Evolutionary conservation across 2,888 invertebrate species (phyloP), one percentile per base, ranked within the genome.

Genomic region (Cylloceria caligata): DNA sequence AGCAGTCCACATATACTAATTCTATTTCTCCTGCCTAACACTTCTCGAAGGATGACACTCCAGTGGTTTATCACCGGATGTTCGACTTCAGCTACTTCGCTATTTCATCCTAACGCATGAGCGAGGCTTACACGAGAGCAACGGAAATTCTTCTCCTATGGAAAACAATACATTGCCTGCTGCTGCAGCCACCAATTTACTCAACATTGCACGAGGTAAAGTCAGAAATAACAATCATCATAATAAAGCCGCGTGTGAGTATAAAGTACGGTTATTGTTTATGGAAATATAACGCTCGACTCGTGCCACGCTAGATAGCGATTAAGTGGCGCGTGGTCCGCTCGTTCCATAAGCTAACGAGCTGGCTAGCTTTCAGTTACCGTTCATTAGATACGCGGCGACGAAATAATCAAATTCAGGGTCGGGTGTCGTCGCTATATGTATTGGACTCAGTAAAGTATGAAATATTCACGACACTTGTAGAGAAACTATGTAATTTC

Each of bases 331-430:
- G 60, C 81, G 75, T 86, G 87, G 88, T 88, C 87, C 86, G 85
- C 86, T 80, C 85, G 81, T 83, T 62, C 83, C 64, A 52, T 65
- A 77, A 86, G 87, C 88, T 89, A 89, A 90, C 88, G 88, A 89
- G 89, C 89, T 88, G 87, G 85, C 85, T 86, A 88, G 88, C 88
- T 86, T 88, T 86, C 86, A 85, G 88, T 86, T 84, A 87, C 84
- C 87, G 87, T 88, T 89, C 90, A 88, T 89, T 90, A 87, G 84
- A 88, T 86, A 86, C 87, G 83, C 88, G 88, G 86, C 87, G 88
- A 88, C 86, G 88, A 89, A 88, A 89, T 90, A 89, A 89, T 89
- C 88, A 88, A 76, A 80, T 83, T 85, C 62, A 71, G 67, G 76
- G 55, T 30, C 57, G 65, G 49, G 67, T 60, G 71, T 24, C 21